These are phyloP conservation scores for Semnopithecus entellus DNA, from an alignment of 2,113 vertebrate genomes.

Conservation along the genomic window DNA sequence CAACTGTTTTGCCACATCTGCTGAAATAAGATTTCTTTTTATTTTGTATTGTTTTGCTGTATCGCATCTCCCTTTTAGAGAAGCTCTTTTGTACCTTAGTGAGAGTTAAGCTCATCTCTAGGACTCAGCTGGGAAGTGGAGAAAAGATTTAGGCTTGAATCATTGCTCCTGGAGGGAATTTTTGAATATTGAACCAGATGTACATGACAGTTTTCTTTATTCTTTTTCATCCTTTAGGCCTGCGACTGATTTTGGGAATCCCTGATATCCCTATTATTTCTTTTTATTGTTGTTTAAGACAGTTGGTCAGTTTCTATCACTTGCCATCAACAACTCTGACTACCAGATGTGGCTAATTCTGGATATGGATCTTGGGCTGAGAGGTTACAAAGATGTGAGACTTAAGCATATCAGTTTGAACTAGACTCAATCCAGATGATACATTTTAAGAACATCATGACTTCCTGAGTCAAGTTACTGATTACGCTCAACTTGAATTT, in stretches of 20 bases:
- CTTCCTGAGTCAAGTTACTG: not conserved
- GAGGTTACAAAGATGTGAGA: not conserved
- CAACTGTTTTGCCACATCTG: not conserved
- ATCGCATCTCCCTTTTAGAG: not conserved
- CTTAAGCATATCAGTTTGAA: not conserved
- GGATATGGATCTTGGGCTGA: not conserved
- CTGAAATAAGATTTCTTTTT: not conserved
- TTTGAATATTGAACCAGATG: not conserved
- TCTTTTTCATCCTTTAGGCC: not conserved
- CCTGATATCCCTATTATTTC: not conserved
- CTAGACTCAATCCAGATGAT: not conserved
- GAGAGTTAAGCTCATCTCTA: not conserved
- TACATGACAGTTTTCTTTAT: not conserved
- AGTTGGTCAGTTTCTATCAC: not conserved
- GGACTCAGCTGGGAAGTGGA: not conserved
- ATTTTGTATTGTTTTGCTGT: not conserved
- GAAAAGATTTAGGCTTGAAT: not conserved
- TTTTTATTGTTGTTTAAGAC: not conserved
- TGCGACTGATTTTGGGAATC: not conserved
- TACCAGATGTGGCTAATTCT: not conserved
- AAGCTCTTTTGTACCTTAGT: not conserved
- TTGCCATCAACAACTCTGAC: not conserved
- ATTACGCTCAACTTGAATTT: not conserved
- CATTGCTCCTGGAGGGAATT: not conserved
- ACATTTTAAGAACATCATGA: not conserved